phyloP scores from a whole-genome alignment of 1,140 invertebrate species.

The Bathynomus jamesi region DNA sequence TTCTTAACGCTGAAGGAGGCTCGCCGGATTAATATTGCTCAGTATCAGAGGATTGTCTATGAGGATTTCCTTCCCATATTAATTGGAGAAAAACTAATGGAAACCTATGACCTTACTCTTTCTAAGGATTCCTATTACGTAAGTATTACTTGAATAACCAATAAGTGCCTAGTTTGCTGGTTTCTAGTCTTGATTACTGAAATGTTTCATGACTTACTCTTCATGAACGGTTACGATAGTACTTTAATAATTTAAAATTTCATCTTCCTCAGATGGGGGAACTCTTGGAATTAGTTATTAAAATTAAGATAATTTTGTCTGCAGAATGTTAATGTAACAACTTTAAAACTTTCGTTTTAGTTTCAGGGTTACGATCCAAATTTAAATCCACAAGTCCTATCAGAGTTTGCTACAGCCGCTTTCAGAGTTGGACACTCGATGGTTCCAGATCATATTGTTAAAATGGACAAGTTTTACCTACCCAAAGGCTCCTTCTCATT shows the following conservation, averaged over 20 bases:
- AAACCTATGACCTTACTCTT: neutral
- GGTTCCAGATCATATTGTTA: constrained; percentile 26
- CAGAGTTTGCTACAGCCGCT: constrained; percentile 49
- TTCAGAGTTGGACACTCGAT: constrained; percentile 51
- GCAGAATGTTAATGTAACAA: neutral
- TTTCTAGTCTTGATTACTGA: neutral
- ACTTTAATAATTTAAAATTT: neutral
- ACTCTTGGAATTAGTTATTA: neutral
- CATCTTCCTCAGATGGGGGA: neutral
- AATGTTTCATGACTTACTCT: neutral
- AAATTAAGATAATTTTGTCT: neutral
- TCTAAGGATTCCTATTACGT: neutral
- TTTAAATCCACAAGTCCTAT: constrained; percentile 44
- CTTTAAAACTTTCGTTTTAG: neutral
- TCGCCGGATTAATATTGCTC: constrained; percentile 40
- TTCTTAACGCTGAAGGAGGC: constrained; percentile 34
- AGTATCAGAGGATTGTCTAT: constrained; percentile 48
- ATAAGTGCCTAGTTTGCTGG: neutral
- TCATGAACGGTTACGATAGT: neutral
- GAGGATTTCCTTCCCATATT: constrained; percentile 45
- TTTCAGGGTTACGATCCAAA: constrained; percentile 41
- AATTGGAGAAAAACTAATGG: constrained; percentile 12
- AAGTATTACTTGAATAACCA: neutral
- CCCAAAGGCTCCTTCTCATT: constrained; percentile 17
- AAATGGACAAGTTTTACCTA: constrained; percentile 13